Conservation (phyloP, 2,797 vertebrate genomes). For the Mionectes olivaceus region DNA sequence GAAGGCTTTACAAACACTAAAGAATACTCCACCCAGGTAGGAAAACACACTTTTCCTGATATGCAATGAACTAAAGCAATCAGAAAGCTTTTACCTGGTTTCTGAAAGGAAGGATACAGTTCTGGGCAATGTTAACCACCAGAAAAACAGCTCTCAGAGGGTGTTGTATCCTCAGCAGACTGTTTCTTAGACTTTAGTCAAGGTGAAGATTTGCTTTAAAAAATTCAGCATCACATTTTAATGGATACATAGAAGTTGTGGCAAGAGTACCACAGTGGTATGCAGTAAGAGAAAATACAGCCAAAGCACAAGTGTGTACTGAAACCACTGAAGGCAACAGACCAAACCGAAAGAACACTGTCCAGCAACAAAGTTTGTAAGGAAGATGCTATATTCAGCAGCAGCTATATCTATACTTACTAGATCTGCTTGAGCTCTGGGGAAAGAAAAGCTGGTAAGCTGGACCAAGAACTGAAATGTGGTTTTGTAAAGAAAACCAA, state of each 20-base stretch:
- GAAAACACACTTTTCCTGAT: background rate
- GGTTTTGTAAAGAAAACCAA: rapidly evolving
- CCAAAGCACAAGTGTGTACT: background rate
- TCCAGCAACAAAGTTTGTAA: background rate
- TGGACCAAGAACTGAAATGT: background rate
- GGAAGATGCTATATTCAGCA: background rate
- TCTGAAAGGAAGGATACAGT: background rate
- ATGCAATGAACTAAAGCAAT: background rate
- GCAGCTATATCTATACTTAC: background rate
- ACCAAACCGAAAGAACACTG: background rate
- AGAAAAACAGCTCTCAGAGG: background rate
- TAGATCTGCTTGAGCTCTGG: background rate
- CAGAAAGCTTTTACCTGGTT: background rate
- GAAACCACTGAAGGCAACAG: background rate
- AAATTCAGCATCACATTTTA: background rate
- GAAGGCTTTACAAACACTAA: background rate
- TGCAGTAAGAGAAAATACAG: background rate
- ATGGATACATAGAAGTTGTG: background rate
- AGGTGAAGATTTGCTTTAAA: background rate
- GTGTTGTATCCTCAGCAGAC: background rate
- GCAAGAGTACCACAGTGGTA: background rate
- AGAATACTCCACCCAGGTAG: background rate
- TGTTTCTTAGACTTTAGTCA: background rate
- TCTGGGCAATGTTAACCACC: background rate
- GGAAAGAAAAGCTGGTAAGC: background rate